Conservation (phyloP, 1,140 invertebrate genomes). For the Agrypnia vestita region DNA sequence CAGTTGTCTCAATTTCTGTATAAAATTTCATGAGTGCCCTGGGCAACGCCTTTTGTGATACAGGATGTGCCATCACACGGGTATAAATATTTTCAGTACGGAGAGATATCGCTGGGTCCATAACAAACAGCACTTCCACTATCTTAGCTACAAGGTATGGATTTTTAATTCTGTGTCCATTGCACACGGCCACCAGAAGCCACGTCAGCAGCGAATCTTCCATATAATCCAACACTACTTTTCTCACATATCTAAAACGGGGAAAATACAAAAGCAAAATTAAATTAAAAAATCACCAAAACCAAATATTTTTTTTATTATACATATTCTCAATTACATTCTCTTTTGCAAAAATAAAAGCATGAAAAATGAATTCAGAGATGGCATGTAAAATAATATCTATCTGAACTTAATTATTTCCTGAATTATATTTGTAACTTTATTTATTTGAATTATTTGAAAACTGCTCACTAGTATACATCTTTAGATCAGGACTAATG, state of each 20-base stretch:
- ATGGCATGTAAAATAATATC: no score
- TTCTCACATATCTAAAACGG: conserved; percentile 82
- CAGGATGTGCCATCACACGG: conserved; percentile 88
- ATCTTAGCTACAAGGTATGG: conserved; percentile 96
- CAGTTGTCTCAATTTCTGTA: conserved; percentile 97
- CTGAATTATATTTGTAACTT: no score
- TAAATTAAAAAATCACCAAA: no score
- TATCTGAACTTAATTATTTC: no score
- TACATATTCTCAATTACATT: no score
- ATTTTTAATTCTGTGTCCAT: conserved; percentile 93
- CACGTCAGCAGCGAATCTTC: conserved; percentile 90
- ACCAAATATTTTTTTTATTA: no score
- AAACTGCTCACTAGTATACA: no score
- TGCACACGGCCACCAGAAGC: conserved; percentile 91
- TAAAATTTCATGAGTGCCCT: conserved; percentile 98
- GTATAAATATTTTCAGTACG: conserved; percentile 69
- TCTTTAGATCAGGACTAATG: no score
- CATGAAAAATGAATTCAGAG: no score
- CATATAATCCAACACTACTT: conserved; percentile 83
- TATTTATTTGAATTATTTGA: no score
- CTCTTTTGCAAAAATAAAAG: no score
- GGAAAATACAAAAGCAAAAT: not conserved
- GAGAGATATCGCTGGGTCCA: conserved; percentile 88
- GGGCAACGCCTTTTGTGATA: conserved; percentile 87
- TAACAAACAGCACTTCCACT: conserved; percentile 94